Conservation (phyloP, 2,797 vertebrate species). For the Pelobates cultripes region DNA sequence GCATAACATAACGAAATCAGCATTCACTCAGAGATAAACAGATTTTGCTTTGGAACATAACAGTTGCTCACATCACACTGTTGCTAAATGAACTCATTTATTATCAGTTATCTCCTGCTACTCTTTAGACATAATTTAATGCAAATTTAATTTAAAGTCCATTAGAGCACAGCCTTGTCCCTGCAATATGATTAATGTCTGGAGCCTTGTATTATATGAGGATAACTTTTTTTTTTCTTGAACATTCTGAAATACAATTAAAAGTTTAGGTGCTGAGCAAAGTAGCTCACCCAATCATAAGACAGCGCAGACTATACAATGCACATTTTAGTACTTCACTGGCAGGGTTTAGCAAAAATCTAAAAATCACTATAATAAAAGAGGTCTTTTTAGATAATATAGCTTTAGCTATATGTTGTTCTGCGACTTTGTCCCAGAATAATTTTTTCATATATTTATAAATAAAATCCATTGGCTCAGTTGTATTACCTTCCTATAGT, state of each 20-base stretch:
- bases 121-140: background rate
- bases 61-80: background rate
- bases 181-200: background rate
- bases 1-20: background rate
- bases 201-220: background rate
- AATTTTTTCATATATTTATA: too few species aligned
- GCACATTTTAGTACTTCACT: too few species aligned
- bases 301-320: too few species aligned
- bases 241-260: background rate
- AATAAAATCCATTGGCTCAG: too few species aligned
- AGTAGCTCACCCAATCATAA: too few species aligned
- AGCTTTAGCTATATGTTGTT: too few species aligned
- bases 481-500: too few species aligned
- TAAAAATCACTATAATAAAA: too few species aligned
- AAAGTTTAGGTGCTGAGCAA: background rate
- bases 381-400: too few species aligned
- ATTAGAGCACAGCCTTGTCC: background rate
- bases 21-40: background rate
- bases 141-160: background rate
- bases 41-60: background rate
- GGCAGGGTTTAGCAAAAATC: background rate
- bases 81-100: background rate
- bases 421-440: too few species aligned
- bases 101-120: background rate
- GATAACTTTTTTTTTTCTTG: background rate